Conservation (phyloP, 1,140 invertebrate species). For the Neoseiulus cucumeris region DNA sequence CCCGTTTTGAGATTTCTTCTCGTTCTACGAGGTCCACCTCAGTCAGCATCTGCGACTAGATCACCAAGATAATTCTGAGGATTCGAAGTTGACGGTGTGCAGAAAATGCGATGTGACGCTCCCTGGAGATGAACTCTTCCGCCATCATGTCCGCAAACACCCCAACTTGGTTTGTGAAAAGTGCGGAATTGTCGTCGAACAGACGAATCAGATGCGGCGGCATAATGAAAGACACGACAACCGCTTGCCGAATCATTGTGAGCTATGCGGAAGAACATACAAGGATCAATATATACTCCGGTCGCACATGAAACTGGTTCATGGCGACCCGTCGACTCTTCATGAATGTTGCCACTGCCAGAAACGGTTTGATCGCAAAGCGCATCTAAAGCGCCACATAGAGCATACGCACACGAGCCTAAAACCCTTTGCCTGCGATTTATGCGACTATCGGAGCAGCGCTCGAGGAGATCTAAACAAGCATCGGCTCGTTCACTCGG, state of each 20-base stretch:
- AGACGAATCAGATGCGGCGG: neutral
- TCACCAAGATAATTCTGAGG: neutral
- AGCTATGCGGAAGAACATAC: neutral
- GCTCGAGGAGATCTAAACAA: neutral
- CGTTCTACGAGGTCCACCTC: neutral
- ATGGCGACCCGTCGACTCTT: neutral
- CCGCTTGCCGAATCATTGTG: neutral
- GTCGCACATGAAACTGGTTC: neutral
- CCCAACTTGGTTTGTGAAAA: neutral
- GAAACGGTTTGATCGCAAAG: conserved; percentile 1
- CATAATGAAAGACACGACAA: neutral
- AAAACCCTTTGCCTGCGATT: neutral
- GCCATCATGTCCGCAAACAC: neutral
- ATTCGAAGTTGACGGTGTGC: neutral
- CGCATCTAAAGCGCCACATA: neutral
- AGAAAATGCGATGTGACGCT: neutral
- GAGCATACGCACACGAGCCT: neutral
- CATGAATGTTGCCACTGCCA: neutral
- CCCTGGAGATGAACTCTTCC: neutral
- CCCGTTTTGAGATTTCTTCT: neutral
- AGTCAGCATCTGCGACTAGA: neutral
- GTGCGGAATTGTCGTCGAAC: neutral
- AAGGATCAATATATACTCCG: neutral
- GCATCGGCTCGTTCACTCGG: neutral
- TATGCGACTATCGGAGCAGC: neutral